phyloP scores from a whole-genome alignment of 2,888 invertebrate genomes.

The Pelosia muscerda region DNA sequence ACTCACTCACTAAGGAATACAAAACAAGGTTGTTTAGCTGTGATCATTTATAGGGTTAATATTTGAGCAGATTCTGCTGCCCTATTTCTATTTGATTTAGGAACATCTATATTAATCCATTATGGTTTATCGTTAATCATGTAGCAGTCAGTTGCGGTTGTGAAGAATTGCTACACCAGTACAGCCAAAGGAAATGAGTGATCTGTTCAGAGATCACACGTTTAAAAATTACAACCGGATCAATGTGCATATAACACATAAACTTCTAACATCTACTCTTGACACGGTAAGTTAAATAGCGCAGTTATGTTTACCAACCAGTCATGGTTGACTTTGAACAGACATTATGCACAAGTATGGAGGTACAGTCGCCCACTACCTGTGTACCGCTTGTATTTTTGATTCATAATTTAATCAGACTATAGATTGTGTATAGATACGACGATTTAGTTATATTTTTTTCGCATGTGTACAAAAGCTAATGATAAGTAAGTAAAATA shows the following conservation, averaged over 20 bases:
- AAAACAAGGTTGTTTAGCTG: neutral
- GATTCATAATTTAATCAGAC: neutral
- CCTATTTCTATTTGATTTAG: neutral
- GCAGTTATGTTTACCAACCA: slow-evolving; percentile 44
- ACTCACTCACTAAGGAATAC: neutral
- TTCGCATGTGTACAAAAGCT: neutral
- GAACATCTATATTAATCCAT: neutral
- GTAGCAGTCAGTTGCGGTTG: neutral
- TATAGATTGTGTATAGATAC: neutral
- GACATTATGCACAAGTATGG: slow-evolving; percentile 19
- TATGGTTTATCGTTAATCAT: slow-evolving; percentile 1
- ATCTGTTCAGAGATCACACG: slow-evolving; percentile 11
- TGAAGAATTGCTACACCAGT: neutral
- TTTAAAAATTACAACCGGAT: slow-evolving; percentile 16
- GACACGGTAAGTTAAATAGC: slow-evolving; percentile 44
- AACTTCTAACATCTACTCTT: slow-evolving; percentile 42
- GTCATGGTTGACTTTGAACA: slow-evolving; percentile 39
- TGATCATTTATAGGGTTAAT: neutral
- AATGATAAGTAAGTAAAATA: too few species aligned
- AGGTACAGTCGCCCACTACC: slow-evolving; percentile 3
- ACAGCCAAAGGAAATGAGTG: neutral
- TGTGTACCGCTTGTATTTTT: neutral
- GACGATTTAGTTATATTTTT: neutral
- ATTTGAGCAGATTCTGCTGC: neutral
- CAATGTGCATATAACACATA: slow-evolving; percentile 38